phyloP scores from a whole-genome alignment of 2,797 vertebrate genomes.

The Euthynnus affinis region DNA sequence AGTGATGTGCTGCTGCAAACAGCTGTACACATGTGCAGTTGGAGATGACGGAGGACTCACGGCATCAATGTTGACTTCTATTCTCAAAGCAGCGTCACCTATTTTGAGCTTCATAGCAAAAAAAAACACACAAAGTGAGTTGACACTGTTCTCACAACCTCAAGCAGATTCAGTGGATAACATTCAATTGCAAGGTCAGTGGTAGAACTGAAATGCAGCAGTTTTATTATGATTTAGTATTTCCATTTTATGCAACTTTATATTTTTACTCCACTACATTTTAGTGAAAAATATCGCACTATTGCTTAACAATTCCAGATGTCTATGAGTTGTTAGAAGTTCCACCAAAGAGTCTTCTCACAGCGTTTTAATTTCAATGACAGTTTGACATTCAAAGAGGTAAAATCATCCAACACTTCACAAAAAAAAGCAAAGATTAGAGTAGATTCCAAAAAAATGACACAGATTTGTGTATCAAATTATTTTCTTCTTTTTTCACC shows the following conservation, averaged over 20 bases:
- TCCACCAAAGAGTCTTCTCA: no score
- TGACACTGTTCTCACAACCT: neutral
- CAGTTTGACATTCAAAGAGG: no score
- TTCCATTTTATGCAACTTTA: neutral
- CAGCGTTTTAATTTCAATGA: neutral
- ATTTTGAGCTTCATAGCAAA: slow-evolving; percentile 78
- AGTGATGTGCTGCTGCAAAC: slow-evolving; percentile 91
- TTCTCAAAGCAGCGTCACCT: slow-evolving; percentile 89
- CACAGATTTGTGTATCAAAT: no score
- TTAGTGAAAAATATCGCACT: neutral
- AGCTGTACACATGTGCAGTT: slow-evolving; percentile 83
- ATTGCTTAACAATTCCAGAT: no score
- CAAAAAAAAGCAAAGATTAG: neutral
- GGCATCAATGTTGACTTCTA: slow-evolving; percentile 87
- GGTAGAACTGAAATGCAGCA: neutral
- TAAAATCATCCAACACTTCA: no score
- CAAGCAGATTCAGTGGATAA: neutral
- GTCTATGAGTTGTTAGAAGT: no score
- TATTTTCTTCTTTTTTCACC: no score
- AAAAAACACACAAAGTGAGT: slow-evolving; percentile 22
- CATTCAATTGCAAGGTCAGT: neutral
- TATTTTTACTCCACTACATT: neutral
- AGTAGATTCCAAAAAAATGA: no score
- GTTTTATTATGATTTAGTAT: no score
- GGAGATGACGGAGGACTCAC: slow-evolving; percentile 83